phyloP scores from a whole-genome alignment of 2,888 invertebrate genomes.

The Geotrupes spiniger region DNA sequence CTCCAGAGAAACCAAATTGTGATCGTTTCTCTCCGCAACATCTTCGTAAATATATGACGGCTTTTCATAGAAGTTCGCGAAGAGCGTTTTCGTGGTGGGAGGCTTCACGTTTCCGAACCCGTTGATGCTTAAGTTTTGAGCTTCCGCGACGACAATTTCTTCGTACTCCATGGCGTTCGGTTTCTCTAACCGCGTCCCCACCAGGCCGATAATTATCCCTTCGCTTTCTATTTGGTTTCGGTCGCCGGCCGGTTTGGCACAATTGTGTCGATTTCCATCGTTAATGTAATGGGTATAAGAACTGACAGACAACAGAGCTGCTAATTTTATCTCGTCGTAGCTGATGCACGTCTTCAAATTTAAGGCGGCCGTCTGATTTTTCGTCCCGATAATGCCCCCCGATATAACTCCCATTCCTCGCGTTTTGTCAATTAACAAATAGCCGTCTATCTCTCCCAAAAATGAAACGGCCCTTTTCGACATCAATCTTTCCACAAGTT shows the following conservation, averaged over 20 bases:
- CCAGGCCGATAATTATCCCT: conserved; percentile 54
- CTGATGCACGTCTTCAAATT: conserved; percentile 53
- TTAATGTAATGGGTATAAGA: conserved; percentile 59
- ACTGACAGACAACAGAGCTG: conserved; percentile 56
- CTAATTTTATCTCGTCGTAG: conserved; percentile 60
- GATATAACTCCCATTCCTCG: conserved; percentile 52
- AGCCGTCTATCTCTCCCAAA: conserved; percentile 34
- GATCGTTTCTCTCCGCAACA: conserved; percentile 9
- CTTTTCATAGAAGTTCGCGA: conserved; percentile 39
- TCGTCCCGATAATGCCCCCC: conserved; percentile 56
- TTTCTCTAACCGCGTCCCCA: conserved; percentile 52
- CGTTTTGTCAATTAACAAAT: conserved; percentile 41
- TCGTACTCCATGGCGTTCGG: conserved; percentile 54
- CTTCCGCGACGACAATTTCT: conserved; percentile 52
- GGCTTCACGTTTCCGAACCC: conserved; percentile 48
- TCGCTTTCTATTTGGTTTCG: conserved; percentile 48
- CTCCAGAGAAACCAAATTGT: conserved; percentile 14
- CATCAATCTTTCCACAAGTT: conserved; percentile 55
- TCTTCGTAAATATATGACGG: conserved; percentile 21
- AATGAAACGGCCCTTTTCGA: conserved; percentile 55
- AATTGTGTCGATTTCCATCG: conserved; percentile 56
- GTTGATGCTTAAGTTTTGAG: conserved; percentile 52
- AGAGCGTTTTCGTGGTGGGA: conserved; percentile 31
- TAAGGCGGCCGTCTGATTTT: conserved; percentile 50
- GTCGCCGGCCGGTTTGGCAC: conserved; percentile 47